phyloP scores from a whole-genome alignment of 1,140 invertebrate genomes.

The Magallana angulata region DNA sequence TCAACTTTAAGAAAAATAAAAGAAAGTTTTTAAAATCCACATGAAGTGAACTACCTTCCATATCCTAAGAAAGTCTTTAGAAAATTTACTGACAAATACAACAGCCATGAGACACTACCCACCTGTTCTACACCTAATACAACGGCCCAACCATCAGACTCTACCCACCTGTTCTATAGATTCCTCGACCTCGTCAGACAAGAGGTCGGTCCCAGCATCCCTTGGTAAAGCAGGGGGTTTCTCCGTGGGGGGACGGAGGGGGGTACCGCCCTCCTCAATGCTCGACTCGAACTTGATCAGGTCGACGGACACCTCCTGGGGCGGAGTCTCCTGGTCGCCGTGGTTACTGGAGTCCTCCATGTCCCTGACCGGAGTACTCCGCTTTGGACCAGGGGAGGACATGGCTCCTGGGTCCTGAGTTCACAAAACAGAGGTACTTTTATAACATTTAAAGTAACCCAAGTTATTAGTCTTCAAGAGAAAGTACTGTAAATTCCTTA shows the following conservation, averaged over 20 bases:
- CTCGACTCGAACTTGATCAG: slow-evolving; percentile 34
- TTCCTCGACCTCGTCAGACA: not conserved
- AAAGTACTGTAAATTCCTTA: too few species aligned
- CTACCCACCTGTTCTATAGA: not conserved
- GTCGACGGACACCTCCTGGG: slow-evolving; percentile 10
- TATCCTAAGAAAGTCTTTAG: too few species aligned
- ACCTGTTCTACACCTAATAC: not conserved
- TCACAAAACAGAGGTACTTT: too few species aligned
- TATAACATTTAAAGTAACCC: too few species aligned
- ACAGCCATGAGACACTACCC: too few species aligned
- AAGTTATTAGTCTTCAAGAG: too few species aligned
- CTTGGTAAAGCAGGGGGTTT: slow-evolving; percentile 25
- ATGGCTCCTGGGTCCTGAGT: not conserved
- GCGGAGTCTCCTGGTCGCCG: not conserved
- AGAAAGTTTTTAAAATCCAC: too few species aligned
- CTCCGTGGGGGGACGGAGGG: not conserved
- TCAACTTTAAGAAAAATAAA: too few species aligned
- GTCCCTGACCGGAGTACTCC: not conserved
- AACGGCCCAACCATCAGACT: not conserved
- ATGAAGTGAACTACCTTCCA: too few species aligned
- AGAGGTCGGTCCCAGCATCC: slow-evolving; percentile 28
- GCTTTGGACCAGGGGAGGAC: not conserved
- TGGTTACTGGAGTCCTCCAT: slow-evolving; percentile 9
- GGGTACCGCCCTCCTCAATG: not conserved
- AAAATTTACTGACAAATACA: too few species aligned